phyloP scores from a whole-genome alignment of 2,888 invertebrate species.

The Lithophane socia region DNA sequence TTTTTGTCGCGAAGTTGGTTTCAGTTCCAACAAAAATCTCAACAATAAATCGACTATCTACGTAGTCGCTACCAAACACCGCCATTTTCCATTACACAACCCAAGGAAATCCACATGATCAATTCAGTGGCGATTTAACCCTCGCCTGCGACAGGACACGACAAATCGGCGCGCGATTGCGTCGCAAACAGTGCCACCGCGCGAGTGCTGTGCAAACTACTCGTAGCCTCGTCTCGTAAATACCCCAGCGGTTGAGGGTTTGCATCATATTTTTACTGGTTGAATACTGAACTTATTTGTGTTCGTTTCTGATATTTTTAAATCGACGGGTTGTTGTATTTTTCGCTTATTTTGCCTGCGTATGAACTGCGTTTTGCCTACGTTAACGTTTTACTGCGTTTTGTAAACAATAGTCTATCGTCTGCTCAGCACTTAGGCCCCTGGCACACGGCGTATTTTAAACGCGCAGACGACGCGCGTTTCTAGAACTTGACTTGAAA shows the following conservation, averaged over 20 bases:
- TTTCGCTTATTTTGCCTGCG: neutral
- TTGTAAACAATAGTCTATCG: too few relatives aligned
- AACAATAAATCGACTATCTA: neutral
- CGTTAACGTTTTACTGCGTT: too few relatives aligned
- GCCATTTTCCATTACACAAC: constrained; percentile 3
- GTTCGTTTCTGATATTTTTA: constrained; percentile 9
- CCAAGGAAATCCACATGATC: constrained; percentile 39
- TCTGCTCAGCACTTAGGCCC: too few relatives aligned
- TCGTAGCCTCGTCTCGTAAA: constrained; percentile 54
- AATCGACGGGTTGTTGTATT: too few relatives aligned
- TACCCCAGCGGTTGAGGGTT: constrained; percentile 42
- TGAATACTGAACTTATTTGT: constrained; percentile 22
- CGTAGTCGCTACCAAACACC: neutral
- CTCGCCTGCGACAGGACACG: constrained; percentile 42
- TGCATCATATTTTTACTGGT: constrained; percentile 41
- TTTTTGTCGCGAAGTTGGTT: neutral
- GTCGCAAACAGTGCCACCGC: constrained; percentile 62
- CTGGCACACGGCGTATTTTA: too few relatives aligned
- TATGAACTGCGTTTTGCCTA: neutral
- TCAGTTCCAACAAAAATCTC: neutral
- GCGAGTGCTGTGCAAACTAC: constrained; percentile 65
- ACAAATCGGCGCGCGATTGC: constrained; percentile 63
- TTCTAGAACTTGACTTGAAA: too few relatives aligned
- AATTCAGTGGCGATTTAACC: constrained; percentile 60
- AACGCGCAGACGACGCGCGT: too few relatives aligned